A percentile compares a stretch with the other conserved stretches of the same genome.
These are phyloP conservation scores for Deroptyus accipitrinus DNA, from an alignment of 2,113 vertebrate species.

Conservation along the genomic window DNA sequence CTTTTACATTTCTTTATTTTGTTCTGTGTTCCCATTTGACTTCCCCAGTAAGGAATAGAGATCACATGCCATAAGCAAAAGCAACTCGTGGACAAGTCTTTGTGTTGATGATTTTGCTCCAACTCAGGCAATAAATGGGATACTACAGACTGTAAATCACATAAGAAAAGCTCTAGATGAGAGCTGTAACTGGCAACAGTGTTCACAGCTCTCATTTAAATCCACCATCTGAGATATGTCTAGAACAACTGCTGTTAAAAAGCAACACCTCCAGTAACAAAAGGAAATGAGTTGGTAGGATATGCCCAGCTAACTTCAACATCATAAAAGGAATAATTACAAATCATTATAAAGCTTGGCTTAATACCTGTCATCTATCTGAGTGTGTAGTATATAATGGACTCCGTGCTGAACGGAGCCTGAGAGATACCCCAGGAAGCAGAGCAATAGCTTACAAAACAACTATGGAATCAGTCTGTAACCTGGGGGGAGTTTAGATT, in stretches of 20 bases:
- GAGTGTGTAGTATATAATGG: constrained; percentile 3
- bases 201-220: not conserved
- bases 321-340: constrained; percentile 37
- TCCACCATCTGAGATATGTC: not conserved
- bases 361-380: constrained; percentile 46
- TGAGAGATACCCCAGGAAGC: constrained; percentile 43
- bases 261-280: constrained; percentile 16
- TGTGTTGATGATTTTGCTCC: not conserved
- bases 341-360: constrained; percentile 38
- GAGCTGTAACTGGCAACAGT: not conserved
- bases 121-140: not conserved
- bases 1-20: not conserved
- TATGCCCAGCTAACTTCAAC: constrained; percentile 6
- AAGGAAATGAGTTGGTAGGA: not conserved
- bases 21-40: not conserved
- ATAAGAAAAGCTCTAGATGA: not conserved
- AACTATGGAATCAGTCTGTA: constrained; percentile 34
- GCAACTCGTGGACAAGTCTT: not conserved
- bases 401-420: not conserved
- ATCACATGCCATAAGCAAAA: not conserved
- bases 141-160: not conserved
- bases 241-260: not conserved
- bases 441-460: constrained; percentile 56
- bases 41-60: not conserved
- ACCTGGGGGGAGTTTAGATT: not conserved